Percentiles rank a stretch among this genome's conserved stretches.
Evolutionary conservation across 2,888 invertebrate species (phyloP).

Genomic region (Tetanocera ferruginea): DNA sequence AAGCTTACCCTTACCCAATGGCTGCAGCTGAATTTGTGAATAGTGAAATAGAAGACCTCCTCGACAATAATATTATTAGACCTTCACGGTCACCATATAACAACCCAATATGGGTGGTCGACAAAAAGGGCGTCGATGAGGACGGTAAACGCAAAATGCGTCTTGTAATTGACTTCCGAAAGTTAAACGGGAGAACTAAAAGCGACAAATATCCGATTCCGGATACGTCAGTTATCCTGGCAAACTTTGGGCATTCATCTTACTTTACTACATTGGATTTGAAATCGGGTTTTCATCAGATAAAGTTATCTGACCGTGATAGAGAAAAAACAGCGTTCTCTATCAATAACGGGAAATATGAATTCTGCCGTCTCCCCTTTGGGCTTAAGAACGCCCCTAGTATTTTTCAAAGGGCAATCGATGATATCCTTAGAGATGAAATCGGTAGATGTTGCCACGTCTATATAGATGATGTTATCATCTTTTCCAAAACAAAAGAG

Average conservation of each 20-base stretch:
- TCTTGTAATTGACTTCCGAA: too few relatives aligned
- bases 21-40: slow-evolving; percentile 40
- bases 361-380: slow-evolving; percentile 34
- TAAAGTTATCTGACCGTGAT: slow-evolving; percentile 36
- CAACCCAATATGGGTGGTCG: too few relatives aligned
- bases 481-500: slow-evolving; percentile 38
- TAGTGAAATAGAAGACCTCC: slow-evolving; percentile 31
- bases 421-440: slow-evolving; percentile 35
- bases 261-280: too few relatives aligned
- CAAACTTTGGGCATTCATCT: too few relatives aligned
- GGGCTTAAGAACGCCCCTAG: slow-evolving; percentile 35
- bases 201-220: too few relatives aligned
- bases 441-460: slow-evolving; percentile 40
- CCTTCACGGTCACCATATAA: too few relatives aligned
- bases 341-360: too few relatives aligned
- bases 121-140: too few relatives aligned
- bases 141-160: too few relatives aligned
- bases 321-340: slow-evolving; percentile 36
- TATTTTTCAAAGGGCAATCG: slow-evolving; percentile 42
- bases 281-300: slow-evolving; percentile 36
- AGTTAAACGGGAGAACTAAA: too few relatives aligned
- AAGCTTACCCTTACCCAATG: slow-evolving; percentile 29
- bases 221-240: too few relatives aligned
- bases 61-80: slow-evolving; percentile 27
- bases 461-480: slow-evolving; percentile 40